These are phyloP conservation scores for Volucella zonaria DNA, from an alignment of 2,888 invertebrate genomes.

Conservation along the genomic window DNA sequence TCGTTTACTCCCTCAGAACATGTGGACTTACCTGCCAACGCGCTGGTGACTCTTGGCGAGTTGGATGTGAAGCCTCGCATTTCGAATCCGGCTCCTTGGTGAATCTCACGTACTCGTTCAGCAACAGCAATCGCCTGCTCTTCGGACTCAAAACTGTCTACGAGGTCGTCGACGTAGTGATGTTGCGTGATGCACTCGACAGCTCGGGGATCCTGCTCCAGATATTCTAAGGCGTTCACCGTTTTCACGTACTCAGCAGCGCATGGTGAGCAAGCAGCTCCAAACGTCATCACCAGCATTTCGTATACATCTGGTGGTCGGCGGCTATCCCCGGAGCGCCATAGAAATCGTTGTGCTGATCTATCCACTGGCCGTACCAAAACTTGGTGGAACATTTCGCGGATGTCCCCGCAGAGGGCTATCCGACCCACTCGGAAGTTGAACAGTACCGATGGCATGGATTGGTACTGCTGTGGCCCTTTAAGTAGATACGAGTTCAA, in stretches of 20 bases:
- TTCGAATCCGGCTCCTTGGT: not conserved
- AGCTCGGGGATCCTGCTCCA: conserved; percentile 22
- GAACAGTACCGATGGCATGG: conserved; percentile 78
- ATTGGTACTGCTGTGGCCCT: conserved; percentile 78
- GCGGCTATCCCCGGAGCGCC: conserved; percentile 64
- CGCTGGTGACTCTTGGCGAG: not conserved
- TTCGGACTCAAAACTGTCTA: too few relatives aligned
- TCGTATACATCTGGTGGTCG: conserved; percentile 17
- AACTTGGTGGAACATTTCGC: conserved; percentile 75
- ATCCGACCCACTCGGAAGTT: conserved; percentile 76
- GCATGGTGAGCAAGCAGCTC: too few relatives aligned
- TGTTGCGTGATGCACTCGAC: conserved; percentile 32
- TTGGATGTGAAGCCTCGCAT: not conserved
- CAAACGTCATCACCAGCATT: too few relatives aligned
- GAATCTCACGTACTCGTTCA: not conserved
- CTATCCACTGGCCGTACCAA: conserved; percentile 72
- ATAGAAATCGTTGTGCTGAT: conserved; percentile 77
- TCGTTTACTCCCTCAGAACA: too few relatives aligned
- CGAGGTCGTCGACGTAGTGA: conserved; percentile 51
- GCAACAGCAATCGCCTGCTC: not conserved
- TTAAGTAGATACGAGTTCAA: conserved; percentile 76
- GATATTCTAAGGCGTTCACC: not conserved
- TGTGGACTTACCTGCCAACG: not conserved
- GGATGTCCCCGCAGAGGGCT: conserved; percentile 77
- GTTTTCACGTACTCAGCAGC: too few relatives aligned